Evolutionary conservation across 2,797 vertebrate species (phyloP).

Genomic region (Scyliorhinus canicula): DNA sequence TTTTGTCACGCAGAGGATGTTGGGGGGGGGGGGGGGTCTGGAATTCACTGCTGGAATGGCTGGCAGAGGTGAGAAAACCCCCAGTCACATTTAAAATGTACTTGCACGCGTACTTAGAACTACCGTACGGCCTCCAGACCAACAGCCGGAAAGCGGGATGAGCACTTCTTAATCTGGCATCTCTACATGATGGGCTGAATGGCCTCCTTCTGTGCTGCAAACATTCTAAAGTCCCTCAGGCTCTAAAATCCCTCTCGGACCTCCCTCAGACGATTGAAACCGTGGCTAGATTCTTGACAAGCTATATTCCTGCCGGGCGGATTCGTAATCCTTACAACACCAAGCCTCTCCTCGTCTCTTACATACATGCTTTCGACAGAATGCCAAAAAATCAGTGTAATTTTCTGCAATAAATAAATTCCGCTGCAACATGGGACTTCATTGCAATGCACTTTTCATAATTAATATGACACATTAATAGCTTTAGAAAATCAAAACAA

Average conservation of each 20-base stretch:
- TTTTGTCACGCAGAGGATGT: neutral
- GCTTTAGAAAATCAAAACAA: slow-evolving; percentile 26
- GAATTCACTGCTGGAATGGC: neutral
- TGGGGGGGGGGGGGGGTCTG: neutral
- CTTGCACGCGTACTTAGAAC: too few species aligned
- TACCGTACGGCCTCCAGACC: too few species aligned
- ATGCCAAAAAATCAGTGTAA: neutral
- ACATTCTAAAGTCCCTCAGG: neutral
- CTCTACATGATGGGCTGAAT: neutral
- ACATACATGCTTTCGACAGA: neutral
- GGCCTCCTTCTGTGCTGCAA: neutral
- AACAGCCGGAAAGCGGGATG: neutral
- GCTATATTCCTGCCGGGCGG: neutral
- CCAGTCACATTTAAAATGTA: neutral
- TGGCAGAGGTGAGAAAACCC: neutral
- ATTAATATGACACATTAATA: slow-evolving; percentile 25
- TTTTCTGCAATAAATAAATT: neutral
- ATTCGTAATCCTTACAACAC: neutral
- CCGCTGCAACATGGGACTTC: neutral
- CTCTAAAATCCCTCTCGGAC: neutral
- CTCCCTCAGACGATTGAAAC: neutral
- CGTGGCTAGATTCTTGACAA: neutral
- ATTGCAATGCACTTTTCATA: slow-evolving; percentile 3
- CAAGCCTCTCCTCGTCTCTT: neutral
- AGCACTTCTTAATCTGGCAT: neutral